Evolutionary conservation across 2,888 invertebrate genomes (phyloP), one percentile per base, ranked within the genome.

Genomic region (Trachelus stipa): DNA sequence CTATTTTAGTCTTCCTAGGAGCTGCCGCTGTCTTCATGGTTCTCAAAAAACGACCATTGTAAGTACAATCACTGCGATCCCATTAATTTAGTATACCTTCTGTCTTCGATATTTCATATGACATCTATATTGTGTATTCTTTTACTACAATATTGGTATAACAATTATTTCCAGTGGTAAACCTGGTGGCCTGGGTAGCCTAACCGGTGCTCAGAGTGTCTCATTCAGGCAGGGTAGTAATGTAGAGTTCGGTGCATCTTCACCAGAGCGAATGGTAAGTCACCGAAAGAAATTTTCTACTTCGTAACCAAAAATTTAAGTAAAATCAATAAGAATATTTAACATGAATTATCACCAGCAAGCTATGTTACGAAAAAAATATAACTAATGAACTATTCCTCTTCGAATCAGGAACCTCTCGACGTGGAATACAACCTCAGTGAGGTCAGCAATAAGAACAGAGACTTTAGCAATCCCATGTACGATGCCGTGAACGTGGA

Each of bases 391-490:
- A 40, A 33, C 35, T 37, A 56, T 69, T 74, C 2, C 31, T 75
- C 73, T n/a, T 69, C 34, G n/a, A 15, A 37, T 12, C 76, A 92
- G 92, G 94, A 95, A 90, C 95, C 95, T 12, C 92, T 95, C 68
- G 97, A 96, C 88, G 95, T 95, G 69, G 96, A 96, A 79, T 97
- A 97, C 92, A 95, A 94, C 87, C 92, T 97, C 87, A 96, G 96
- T 87, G 96, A 97, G 81, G 94, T 96, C 3, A 93, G 93, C 85
- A 94, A 95, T 85, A 97, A 97, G 91, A 95, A 95, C 79, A 93
- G 98, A 76, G 98, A 99, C 92, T 99, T 99, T 93, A 96, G 97
- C 88, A 99, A 99, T 93, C 99, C 99, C 74, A 98, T 99, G 97
- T 99, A 99, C 92, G 99, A 99, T 89, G 97, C 97, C 74, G 96